Base-by-base conservation (phyloP, 2,888 invertebrate genomes). In the Cabera pusaria region DNA sequence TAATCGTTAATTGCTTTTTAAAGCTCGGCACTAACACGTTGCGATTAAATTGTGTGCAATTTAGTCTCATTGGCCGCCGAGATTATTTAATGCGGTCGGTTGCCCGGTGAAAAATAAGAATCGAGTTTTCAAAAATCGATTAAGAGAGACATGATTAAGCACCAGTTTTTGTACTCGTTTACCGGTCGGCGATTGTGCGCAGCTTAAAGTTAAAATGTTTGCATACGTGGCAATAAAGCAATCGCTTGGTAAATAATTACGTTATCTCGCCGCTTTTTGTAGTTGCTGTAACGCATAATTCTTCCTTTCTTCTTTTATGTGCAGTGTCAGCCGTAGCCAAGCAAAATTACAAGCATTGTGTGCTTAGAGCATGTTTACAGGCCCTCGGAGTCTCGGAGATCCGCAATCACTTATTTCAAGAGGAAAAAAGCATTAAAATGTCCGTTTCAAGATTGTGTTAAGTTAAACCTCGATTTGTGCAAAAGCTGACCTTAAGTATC, bases 81-180 rank as follows among this genome's bases (percentile, higher is more conserved):
- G 59, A 72, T 75, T 76, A 78, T 79, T 77, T 76, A 78, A 78
- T 72, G 62, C 60, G 56, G 52, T 55, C 64, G 55, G 59, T 48
- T 53, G 53, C 59, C 65, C 71, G 64, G 70, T 72, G 78, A 72
- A 78, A 80, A 82, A 79, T 76, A 78, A 77, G 67, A 67, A 65
- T 52, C 58, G 63, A 60, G 61, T 67, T 80, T 82, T 79, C 72
- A 72, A 77, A 85, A 82, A 82, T 83, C 83, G 82, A 84, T 84
- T 83, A 83, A 74, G 74, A 63, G 49, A 67, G 77, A 78, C 79
- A 81, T 83, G 81, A 84, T 83, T 79, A 77, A 84, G 73, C 70
- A 68, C 60, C 49, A 46, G 65, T 71, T 74, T 72, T 75, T 76
- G 71, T 70, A 52, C 52, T 53, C 56, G 51, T 54, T 59, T 58